Conservation (phyloP, 2,888 invertebrate species). For the Volucella zonaria region DNA sequence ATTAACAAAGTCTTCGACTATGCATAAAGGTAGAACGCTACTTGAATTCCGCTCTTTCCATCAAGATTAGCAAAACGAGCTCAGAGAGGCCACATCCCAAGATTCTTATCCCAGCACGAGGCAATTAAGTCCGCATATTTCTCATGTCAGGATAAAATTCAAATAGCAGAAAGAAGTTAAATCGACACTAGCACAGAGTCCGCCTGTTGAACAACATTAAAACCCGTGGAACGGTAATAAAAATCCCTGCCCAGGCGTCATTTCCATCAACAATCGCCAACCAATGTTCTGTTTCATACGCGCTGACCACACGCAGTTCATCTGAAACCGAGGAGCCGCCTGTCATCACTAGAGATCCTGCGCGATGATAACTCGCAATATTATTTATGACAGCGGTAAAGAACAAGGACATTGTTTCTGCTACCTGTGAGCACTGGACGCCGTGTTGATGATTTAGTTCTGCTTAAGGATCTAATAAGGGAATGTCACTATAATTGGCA, state of each 20-base stretch:
- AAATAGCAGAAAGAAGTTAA: slow-evolving; percentile 29
- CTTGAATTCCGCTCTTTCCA: slow-evolving; percentile 22
- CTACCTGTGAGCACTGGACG: slow-evolving; percentile 42
- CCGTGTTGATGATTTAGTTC: slow-evolving; percentile 65
- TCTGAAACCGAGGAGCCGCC: slow-evolving; percentile 55
- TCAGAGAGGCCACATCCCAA: slow-evolving; percentile 33
- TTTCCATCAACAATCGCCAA: slow-evolving; percentile 63
- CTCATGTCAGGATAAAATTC: slow-evolving; percentile 21
- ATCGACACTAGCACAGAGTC: slow-evolving; percentile 16
- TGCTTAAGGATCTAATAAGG: slow-evolving; percentile 66
- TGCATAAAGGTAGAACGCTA: slow-evolving; percentile 47
- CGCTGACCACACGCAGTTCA: slow-evolving; percentile 72
- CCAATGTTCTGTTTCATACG: slow-evolving; percentile 43
- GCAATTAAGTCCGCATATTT: slow-evolving; percentile 75
- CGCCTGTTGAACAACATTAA: slow-evolving; percentile 4
- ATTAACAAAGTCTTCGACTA: slow-evolving; percentile 17
- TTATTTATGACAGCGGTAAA: slow-evolving; percentile 69
- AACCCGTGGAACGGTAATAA: slow-evolving; percentile 33
- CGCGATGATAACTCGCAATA: slow-evolving; percentile 57
- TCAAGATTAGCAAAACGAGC: slow-evolving; percentile 32
- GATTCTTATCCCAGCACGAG: slow-evolving; percentile 73
- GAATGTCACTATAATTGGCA: slow-evolving; percentile 69
- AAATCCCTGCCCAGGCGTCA: slow-evolving; percentile 51
- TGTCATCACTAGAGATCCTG: slow-evolving; percentile 69
- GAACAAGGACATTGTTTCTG: slow-evolving; percentile 64